Percentiles rank a stretch among this genome's conserved stretches.
These are phyloP conservation scores for Pteromalus puparum DNA, from an alignment of 1,140 invertebrate species.

Conservation along the genomic window DNA sequence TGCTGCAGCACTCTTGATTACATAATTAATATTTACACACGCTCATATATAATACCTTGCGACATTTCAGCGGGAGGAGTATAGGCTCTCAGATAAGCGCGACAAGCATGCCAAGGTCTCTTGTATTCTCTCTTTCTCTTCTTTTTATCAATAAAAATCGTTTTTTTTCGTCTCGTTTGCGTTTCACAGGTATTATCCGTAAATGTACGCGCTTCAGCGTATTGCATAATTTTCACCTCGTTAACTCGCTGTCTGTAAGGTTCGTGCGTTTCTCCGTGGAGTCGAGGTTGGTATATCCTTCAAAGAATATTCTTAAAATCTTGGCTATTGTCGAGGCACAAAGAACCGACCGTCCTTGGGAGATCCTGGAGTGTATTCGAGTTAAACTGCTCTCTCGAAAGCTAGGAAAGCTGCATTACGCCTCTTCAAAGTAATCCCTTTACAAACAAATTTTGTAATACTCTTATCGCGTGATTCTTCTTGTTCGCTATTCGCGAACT, in stretches of 20 bases:
- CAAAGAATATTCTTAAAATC: slow-evolving; percentile 27
- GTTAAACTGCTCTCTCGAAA: background rate
- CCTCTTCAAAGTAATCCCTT: background rate
- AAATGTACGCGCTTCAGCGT: too few relatives aligned
- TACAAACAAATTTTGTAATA: background rate
- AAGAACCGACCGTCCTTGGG: background rate
- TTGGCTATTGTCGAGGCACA: background rate
- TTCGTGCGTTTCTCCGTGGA: too few relatives aligned
- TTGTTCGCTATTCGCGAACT: background rate
- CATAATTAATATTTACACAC: slow-evolving; percentile 33
- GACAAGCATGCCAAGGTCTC: slow-evolving; percentile 29
- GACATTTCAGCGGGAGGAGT: background rate
- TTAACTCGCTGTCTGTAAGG: background rate
- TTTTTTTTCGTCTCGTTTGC: background rate
- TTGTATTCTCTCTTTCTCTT: background rate
- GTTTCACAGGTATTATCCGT: background rate
- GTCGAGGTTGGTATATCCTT: background rate
- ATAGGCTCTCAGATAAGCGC: slow-evolving; percentile 16
- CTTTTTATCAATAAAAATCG: background rate
- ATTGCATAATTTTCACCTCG: slow-evolving; percentile 4
- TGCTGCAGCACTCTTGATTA: background rate
- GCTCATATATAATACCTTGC: background rate
- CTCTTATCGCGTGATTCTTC: background rate
- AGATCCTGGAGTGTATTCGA: background rate
- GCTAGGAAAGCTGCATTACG: background rate